Evolutionary conservation across 2,888 invertebrate genomes (phyloP), one percentile per base, ranked within the genome.

Genomic region (Drosophila picticornis): DNA sequence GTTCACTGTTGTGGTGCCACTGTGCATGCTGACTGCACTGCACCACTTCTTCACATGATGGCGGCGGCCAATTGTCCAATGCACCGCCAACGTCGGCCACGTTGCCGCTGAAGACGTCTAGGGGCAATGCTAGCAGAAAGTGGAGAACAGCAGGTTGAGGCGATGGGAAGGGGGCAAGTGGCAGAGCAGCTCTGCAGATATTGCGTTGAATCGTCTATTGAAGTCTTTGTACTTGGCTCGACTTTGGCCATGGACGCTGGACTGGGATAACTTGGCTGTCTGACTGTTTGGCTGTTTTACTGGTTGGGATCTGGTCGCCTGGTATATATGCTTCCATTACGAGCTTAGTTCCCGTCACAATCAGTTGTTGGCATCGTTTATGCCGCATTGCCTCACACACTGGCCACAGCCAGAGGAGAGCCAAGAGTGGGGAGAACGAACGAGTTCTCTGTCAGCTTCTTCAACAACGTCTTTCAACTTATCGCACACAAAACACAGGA

Each of bases 341-440:
- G 83, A 78, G 92, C 92, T 91, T 91, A 91, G 91, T 91, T 90
- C 89, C 90, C 91, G 90, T 91, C 92, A 91, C 91, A 91, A 91
- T 91, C 91, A 91, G 91, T 91, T 91, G 91, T 91, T 91, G 91
- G 91, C 90, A 91, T 91, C 87, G 81, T 84, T 86, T 80, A 81
- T 91, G 84, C 90, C 88, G 90, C 91, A 90, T 88, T 91, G 88
- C 84, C 76, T 59, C 75, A 81, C 80, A 81, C 76, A 81, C 72
- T 32, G 36, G 53, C 32, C 70, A 22, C 32, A 36, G 63, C 50
- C 65, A 53, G 64, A 48, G 56, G 29, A 52, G 58, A 52, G n/a
- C 32, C 29, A 71, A 57, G 64, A 57, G 34, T 46, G 25, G 7
- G 22, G 16, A 46, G 25, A 46, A 16, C 16, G 74, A 71, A 82